Evolutionary conservation across 2,113 vertebrate species (phyloP).

Genomic region (Gopherus evgoodei): DNA sequence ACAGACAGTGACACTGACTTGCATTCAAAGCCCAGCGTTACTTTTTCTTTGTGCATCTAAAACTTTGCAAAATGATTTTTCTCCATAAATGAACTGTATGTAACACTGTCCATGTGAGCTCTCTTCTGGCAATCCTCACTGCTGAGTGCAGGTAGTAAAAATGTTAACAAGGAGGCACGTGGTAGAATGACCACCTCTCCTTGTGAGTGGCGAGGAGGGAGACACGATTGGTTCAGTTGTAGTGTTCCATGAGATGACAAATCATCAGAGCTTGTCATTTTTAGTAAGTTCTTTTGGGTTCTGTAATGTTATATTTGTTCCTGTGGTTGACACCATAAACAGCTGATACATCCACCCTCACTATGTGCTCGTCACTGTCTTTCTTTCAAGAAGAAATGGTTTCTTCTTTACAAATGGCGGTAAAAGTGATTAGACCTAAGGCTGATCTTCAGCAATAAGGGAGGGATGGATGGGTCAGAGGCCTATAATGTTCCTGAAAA

Average conservation of each 20-base stretch:
- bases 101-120: neutral
- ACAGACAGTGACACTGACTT: neutral
- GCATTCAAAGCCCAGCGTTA: neutral
- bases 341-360: neutral
- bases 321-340: constrained; percentile 46
- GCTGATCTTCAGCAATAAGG: neutral
- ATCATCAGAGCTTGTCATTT: constrained; percentile 28
- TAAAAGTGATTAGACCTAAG: neutral
- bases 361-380: neutral
- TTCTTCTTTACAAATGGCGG: neutral
- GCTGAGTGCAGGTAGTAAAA: neutral
- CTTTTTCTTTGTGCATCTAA: constrained; percentile 1
- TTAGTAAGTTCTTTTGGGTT: constrained; percentile 40
- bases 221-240: constrained; percentile 6
- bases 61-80: neutral
- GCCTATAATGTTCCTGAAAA: neutral
- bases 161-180: neutral
- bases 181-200: neutral
- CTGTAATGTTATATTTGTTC: constrained; percentile 59
- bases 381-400: neutral
- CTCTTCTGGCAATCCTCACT: neutral
- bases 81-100: neutral
- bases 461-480: neutral
- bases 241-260: neutral
- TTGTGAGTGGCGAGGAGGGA: neutral